Evolutionary conservation across 2,113 vertebrate genomes (phyloP).

Genomic region (Ascaphus truei): DNA sequence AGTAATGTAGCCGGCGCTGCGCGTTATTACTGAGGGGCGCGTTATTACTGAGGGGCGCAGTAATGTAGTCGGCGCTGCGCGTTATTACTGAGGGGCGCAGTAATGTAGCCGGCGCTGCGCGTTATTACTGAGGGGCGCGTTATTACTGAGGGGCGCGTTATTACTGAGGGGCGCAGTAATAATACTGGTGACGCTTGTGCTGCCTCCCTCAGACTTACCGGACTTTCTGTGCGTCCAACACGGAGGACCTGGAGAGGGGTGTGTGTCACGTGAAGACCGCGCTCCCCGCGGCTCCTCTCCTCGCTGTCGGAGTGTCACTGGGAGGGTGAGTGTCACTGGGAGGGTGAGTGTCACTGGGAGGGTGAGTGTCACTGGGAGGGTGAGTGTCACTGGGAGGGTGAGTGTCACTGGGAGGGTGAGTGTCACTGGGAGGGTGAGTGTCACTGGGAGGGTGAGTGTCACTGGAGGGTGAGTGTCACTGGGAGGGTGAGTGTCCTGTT

Average conservation of each 20-base stretch:
- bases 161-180: background rate
- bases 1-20: fast-evolving
- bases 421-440: no score
- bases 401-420: no score
- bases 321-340: slow-evolving; percentile 70
- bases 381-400: no score
- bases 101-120: background rate
- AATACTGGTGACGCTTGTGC: background rate
- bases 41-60: background rate
- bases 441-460: no score
- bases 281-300: slow-evolving; percentile 57
- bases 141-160: background rate
- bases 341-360: no score
- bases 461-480: no score
- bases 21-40: background rate
- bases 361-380: no score
- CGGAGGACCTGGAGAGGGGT: slow-evolving; percentile 67
- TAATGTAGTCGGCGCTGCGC: background rate
- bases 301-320: slow-evolving; percentile 75
- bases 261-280: slow-evolving; percentile 61
- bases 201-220: slow-evolving; percentile 61
- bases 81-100: background rate
- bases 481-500: slow-evolving; percentile 55
- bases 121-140: background rate
- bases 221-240: slow-evolving; percentile 69